phyloP scores from a whole-genome alignment of 2,797 vertebrate species.

The Enteromius radiatus region DNA sequence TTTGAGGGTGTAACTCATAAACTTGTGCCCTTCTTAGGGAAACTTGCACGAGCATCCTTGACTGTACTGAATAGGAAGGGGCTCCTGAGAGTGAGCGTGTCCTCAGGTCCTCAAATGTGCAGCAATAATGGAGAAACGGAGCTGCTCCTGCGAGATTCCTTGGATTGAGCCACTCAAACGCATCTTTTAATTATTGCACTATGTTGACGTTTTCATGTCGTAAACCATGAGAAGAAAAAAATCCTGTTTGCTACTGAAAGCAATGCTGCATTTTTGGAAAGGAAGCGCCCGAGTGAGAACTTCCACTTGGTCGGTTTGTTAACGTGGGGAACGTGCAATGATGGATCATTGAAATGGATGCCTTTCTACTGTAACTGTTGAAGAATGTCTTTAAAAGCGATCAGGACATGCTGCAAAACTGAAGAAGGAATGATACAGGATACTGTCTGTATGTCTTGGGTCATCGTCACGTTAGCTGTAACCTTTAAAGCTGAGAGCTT shows the following conservation, averaged over 20 bases:
- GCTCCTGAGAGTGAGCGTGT: constrained; percentile 78
- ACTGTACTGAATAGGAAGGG: constrained; percentile 82
- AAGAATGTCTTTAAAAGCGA: constrained; percentile 50
- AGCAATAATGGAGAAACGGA: constrained; percentile 67
- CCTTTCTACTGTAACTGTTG: constrained; percentile 69
- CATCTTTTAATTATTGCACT: constrained; percentile 78
- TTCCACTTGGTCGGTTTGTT: constrained; percentile 69
- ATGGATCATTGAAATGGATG: constrained; percentile 82
- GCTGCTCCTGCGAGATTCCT: constrained; percentile 58
- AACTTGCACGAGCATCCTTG: constrained; percentile 84
- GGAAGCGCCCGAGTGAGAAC: constrained; percentile 81
- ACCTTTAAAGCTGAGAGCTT: constrained; percentile 79
- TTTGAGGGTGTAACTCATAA: constrained; percentile 64
- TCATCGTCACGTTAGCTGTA: constrained; percentile 24
- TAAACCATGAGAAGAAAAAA: constrained; percentile 71
- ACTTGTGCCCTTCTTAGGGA: constrained; percentile 85
- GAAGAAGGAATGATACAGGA: not conserved
- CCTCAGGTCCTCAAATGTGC: constrained; percentile 83
- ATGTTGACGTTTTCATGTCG: constrained; percentile 66
- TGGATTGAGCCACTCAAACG: constrained; percentile 57
- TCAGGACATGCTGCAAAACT: constrained; percentile 16
- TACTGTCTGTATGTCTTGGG: not conserved
- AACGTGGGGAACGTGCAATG: constrained; percentile 90
- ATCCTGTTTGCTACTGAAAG: constrained; percentile 81
- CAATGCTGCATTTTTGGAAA: constrained; percentile 59